phyloP scores from a whole-genome alignment of 2,888 invertebrate species.

The Amitus sp. region DNA sequence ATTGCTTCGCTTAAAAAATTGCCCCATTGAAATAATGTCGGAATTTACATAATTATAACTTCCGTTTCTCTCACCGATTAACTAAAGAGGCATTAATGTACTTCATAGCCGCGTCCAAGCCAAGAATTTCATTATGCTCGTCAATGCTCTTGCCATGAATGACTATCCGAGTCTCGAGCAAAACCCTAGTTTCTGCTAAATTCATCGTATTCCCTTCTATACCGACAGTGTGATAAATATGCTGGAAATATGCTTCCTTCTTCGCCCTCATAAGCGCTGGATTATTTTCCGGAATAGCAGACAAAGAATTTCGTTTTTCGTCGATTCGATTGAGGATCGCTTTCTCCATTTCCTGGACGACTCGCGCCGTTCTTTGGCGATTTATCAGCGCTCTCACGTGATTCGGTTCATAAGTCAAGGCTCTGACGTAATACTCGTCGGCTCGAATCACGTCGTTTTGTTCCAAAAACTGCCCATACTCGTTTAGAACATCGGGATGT shows the following conservation, averaged over 20 bases:
- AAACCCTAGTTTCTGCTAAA: slow-evolving; percentile 87
- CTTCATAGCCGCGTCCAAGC: slow-evolving; percentile 93
- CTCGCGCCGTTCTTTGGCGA: slow-evolving; percentile 84
- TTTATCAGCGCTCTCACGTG: slow-evolving; percentile 84
- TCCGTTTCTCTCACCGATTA: too few species aligned
- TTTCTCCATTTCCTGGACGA: slow-evolving; percentile 91
- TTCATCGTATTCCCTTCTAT: slow-evolving; percentile 99
- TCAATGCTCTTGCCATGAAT: slow-evolving; percentile 92
- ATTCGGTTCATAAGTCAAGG: slow-evolving; percentile 84
- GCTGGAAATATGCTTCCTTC: slow-evolving; percentile 94
- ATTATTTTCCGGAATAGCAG: slow-evolving; percentile 82
- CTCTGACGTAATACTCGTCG: slow-evolving; percentile 89
- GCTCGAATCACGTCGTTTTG: slow-evolving; percentile 88
- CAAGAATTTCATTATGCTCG: slow-evolving; percentile 97
- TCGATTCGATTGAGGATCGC: slow-evolving; percentile 81
- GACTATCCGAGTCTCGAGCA: slow-evolving; percentile 89
- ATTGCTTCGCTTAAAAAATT: neutral
- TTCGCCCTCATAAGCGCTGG: slow-evolving; percentile 87
- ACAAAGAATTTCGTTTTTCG: slow-evolving; percentile 82
- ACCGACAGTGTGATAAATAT: slow-evolving; percentile 96
- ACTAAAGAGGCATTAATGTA: slow-evolving; percentile 87
- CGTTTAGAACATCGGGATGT: slow-evolving; percentile 91
- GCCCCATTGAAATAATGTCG: too few species aligned
- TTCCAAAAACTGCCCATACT: slow-evolving; percentile 94
- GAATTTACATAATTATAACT: too few species aligned